Conservation (phyloP, 2,888 invertebrate species). For the Osmoderma eremita region DNA sequence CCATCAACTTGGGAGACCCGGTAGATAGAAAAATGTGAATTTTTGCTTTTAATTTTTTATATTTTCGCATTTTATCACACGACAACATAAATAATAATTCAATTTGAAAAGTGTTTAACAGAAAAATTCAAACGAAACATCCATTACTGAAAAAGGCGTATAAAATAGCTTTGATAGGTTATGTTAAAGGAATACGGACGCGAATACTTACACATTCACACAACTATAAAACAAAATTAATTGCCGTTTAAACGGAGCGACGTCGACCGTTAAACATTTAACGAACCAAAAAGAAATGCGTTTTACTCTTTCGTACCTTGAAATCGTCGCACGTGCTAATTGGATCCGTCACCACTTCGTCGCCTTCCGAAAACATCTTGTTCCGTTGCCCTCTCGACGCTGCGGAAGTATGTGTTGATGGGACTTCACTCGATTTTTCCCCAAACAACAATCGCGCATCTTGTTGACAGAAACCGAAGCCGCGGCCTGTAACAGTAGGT, state of each 20-base stretch:
- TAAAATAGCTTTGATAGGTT: constrained; percentile 2
- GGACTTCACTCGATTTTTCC: constrained; percentile 48
- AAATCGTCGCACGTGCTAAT: constrained; percentile 25
- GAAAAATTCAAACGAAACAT: too few species aligned
- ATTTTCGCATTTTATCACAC: too few species aligned
- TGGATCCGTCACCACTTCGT: constrained; percentile 20
- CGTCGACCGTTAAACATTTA: constrained; percentile 28
- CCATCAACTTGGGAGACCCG: too few species aligned
- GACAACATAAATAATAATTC: too few species aligned
- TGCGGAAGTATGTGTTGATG: constrained; percentile 29
- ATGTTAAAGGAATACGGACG: constrained; percentile 4
- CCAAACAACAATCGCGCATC: constrained; percentile 56
- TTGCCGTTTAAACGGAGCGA: constrained; percentile 11
- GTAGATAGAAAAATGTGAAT: too few species aligned
- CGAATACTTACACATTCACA: constrained; percentile 9
- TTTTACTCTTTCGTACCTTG: constrained; percentile 34
- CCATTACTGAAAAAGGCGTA: neutral
- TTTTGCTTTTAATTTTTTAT: too few species aligned
- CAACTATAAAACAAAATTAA: constrained; percentile 24
- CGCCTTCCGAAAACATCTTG: constrained; percentile 13
- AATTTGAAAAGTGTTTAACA: too few species aligned
- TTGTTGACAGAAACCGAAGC: constrained; percentile 58
- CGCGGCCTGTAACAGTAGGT: constrained; percentile 58
- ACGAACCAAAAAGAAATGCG: constrained; percentile 19
- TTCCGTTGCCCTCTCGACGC: constrained; percentile 9